A percentile compares a stretch with the other conserved stretches of the same genome.
phyloP scores from a whole-genome alignment of 2,113 vertebrate genomes.

The Pterocles orientalis region DNA sequence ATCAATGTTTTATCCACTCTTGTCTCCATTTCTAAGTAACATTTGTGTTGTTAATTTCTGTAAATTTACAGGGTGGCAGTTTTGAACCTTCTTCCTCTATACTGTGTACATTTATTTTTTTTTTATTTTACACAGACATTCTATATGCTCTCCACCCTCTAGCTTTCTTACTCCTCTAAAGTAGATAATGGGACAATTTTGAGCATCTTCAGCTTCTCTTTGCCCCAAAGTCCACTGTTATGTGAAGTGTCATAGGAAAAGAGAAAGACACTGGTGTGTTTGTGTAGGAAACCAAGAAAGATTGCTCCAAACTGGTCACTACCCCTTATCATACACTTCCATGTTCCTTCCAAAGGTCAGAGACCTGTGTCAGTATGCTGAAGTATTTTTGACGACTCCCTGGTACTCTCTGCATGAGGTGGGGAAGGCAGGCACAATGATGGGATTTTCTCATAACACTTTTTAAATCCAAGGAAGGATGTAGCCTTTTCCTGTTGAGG shows the following conservation, averaged over 20 bases:
- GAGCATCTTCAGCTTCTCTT: neutral
- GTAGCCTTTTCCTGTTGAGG: constrained; percentile 27
- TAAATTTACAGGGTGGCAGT: fast-evolving
- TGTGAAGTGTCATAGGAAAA: neutral
- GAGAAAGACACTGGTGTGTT: neutral
- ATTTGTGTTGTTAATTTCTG: neutral
- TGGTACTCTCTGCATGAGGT: neutral
- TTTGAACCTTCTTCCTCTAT: neutral
- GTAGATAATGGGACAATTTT: neutral
- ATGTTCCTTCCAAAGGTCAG: neutral
- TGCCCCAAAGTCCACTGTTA: neutral
- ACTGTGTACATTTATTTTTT: neutral
- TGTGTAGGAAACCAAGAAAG: neutral
- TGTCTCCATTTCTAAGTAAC: neutral
- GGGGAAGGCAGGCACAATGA: neutral
- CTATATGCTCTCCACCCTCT: neutral
- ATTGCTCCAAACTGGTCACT: neutral
- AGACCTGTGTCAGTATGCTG: neutral
- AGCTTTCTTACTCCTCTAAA: neutral
- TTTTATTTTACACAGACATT: neutral
- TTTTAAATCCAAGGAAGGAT: constrained; percentile 52
- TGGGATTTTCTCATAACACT: constrained; percentile 15
- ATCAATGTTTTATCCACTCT: neutral
- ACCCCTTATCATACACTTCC: neutral
- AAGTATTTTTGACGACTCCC: neutral